Base-by-base conservation (phyloP, 1,140 invertebrate genomes). In the Drepana arcuata region DNA sequence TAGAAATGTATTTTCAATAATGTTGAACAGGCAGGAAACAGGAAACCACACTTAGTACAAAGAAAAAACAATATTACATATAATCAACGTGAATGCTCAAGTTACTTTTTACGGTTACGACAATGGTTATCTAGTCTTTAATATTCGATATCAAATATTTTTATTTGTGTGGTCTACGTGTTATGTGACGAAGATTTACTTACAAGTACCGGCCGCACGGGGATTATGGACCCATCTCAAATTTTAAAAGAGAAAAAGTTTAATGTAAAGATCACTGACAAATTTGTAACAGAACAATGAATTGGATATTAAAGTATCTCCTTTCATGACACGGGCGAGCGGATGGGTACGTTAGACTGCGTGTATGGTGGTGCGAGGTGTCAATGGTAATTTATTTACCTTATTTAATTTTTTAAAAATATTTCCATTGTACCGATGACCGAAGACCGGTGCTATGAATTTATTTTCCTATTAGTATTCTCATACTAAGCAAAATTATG, bases 241-340 rank as follows among this genome's bases (percentile, higher is more conserved):
- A 52, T 79, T 77, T 75, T 73, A 65, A 72, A 74, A 77, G 65
- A 59, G 62, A 75, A 79, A 81, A 79, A 79, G 72, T 73, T 75
- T 74, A 74, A 74, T 81, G 69, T 79, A 67, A 77, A 79, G 77
- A 81, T 81, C 77, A 71, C 77, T 81, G 74, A 81, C 77, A 81
- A 81, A 79, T 81, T 81, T 81, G 74, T 79, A 79, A 81, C 77
- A 79, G 74, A 79, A 81, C 74, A 81, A 81, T 79, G 77, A 81
- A 71, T 81, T 60, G 70, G 77, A 79, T 79, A 81, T 78, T 77
- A 75, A 74, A 79, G 74, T 78, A 79, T 81, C 74, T 49, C 46
- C 61, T 81, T 81, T 78, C 77, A 65, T 68, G 77, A 74, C 68
- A 68, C 70, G 67, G 69, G 58, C 66, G 58, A 77, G 60, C 72